Base-by-base conservation (phyloP, 2,888 invertebrate species). In the Parelbella ahira region DNA sequence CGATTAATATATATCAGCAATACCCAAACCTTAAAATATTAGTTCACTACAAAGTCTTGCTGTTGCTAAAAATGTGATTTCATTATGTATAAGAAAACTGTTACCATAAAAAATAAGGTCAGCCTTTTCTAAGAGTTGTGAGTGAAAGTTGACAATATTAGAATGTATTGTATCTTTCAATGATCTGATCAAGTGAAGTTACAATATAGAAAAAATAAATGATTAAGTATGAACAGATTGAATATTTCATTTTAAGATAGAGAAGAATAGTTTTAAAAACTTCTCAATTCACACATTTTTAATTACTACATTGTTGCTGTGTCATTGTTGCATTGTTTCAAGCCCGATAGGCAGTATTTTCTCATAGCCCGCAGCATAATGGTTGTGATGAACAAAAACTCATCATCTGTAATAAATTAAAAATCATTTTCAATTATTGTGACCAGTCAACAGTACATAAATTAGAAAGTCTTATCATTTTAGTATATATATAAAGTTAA, bases 101-200 rank as follows among this genome's bases (percentile, higher is more conserved):
- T 18, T 28, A 3, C 2, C 13, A 6, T 13, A 21, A 29, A 13
- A 36, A 38, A 37, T 6, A 10, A 23, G 24, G 32, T 32, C 24
- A 39, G 13, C 5, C 11, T 32, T 32, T 24, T 18, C 25, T 11
- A 21, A 6, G 23, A 20, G 1, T 10, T 11, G 23, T 29, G 27
- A 38, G 37, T 38, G 37, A 38, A 38, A 38, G 37, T 38, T 23
- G 21, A 4, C 20, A 37, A 37, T 28, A 21, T 28, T 23, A 20
- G 32, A 20, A 11, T 30, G 19, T 19, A 11, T 11, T 19, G n/a
- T 9, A n/a, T 7, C 11, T 20, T 18, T 37, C 27, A 20, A 8
- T 13, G 4, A 20, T 4, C n/a, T 25, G n/a, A 12, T 20, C 11
- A 10, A 24, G 2, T 2, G 10, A 24, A 27, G 4, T 12, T 12